Evolutionary conservation across 2,797 vertebrate species (phyloP), one percentile per base, ranked within the genome.

Genomic region (Staurois parvus): DNA sequence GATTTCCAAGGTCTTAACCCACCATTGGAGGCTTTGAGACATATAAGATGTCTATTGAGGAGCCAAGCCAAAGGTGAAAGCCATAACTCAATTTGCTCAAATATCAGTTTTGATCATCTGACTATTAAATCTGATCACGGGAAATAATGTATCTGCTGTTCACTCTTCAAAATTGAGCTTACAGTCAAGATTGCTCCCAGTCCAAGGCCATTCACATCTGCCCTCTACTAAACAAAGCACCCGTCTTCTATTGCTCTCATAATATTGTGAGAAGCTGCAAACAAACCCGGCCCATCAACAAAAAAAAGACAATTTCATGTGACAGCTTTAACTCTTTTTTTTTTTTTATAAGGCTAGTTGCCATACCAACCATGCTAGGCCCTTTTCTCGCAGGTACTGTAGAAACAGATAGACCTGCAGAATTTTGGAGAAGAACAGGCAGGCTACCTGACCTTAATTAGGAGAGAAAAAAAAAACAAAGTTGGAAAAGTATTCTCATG

Each of bases 271-370:
- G 17, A 56, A 28, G 28, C 52, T 26, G 77, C 21, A 85, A 74
- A 85, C 59, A 80, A 75, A 64, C n/a, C 12, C 62, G 13, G 24
- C 32, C 52, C 76, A 29, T 70, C 29, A 24, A 24, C 62, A 7
- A 5, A 19, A 42, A 69, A 32, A 28, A 32, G 4, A 42, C 37
- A 1, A 85, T 76, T 29, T 75, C 12, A 42, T 70, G 48, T 81
- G 72, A 85, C 84, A 76, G 73, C 76, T 21, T 84, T 76, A 70
- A 84, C 74, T 78, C 68, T 40, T 77, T 34, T 75, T 59, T 75
- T 34, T 77, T 30, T 5, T 9, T 3, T 17, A 52, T 19, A 5
- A 21, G 32, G 1, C 74, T 40, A 37, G 78, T 81, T 81, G 78
- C 64, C 78, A 76, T 62, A 78, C 30, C 66, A 76, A 81, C 78